phyloP scores from a whole-genome alignment of 2,888 invertebrate genomes.

The Terebella lapidaria region DNA sequence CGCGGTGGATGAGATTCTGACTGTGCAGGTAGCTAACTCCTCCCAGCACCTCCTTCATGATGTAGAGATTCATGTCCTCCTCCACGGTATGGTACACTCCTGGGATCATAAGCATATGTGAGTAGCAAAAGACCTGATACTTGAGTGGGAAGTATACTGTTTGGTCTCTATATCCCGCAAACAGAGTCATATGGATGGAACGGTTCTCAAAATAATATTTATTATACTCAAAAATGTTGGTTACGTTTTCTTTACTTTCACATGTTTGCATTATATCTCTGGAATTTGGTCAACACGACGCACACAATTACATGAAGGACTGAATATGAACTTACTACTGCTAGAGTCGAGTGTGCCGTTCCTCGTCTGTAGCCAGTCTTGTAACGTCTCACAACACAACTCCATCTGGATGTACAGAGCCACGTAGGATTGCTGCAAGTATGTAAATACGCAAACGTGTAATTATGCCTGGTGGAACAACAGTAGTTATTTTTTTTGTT shows the following conservation, averaged over 20 bases:
- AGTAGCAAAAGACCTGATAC: too few relatives aligned
- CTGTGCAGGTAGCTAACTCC: constrained; percentile 77
- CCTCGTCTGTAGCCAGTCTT: constrained; percentile 69
- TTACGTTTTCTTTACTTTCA: too few relatives aligned
- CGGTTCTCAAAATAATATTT: too few relatives aligned
- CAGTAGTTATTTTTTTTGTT: neutral
- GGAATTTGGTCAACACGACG: too few relatives aligned
- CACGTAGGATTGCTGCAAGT: constrained; percentile 6
- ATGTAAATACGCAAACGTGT: neutral
- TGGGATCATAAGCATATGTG: neutral
- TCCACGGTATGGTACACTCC: constrained; percentile 13
- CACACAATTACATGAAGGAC: too few relatives aligned
- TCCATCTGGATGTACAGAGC: constrained; percentile 77
- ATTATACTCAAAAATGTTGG: too few relatives aligned
- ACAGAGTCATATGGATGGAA: too few relatives aligned
- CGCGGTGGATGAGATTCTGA: constrained; percentile 73
- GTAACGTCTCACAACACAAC: constrained; percentile 70
- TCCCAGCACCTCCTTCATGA: constrained; percentile 68
- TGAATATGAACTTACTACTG: too few relatives aligned
- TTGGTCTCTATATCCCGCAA: too few relatives aligned
- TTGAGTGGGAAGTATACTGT: too few relatives aligned
- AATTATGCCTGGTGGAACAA: neutral
- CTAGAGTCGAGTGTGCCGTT: constrained; percentile 48
- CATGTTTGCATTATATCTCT: too few relatives aligned
- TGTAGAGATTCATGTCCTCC: constrained; percentile 39